phyloP scores from a whole-genome alignment of 2,113 vertebrate genomes.

The Corvus hawaiiensis region DNA sequence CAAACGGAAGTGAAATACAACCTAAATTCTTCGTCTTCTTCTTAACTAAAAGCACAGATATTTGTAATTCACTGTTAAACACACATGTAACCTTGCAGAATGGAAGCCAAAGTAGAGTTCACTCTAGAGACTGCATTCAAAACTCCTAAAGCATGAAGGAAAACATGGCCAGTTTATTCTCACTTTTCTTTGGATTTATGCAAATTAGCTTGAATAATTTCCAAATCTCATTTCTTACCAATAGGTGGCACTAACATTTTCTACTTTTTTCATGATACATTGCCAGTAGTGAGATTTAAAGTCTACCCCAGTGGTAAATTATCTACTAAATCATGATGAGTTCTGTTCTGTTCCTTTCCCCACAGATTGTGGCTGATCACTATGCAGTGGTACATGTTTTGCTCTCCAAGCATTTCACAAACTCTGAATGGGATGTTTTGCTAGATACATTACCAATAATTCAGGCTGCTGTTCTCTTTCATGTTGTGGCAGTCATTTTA shows the following conservation, averaged over 20 bases:
- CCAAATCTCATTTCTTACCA: slow-evolving; percentile 22
- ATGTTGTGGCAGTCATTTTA: not conserved
- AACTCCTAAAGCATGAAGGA: not conserved
- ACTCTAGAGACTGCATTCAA: not conserved
- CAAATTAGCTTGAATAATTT: slow-evolving; percentile 28
- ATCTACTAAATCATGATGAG: not conserved
- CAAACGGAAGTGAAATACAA: not conserved
- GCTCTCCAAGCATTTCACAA: not conserved
- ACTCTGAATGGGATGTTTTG: not conserved
- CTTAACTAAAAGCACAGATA: not conserved
- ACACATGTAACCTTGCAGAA: not conserved
- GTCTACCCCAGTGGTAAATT: not conserved
- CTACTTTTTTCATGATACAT: not conserved
- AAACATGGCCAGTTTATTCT: not conserved
- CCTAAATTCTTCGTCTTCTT: not conserved
- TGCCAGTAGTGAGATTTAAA: not conserved
- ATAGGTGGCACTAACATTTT: slow-evolving; percentile 62
- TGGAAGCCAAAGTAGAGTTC: not conserved
- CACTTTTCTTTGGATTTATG: not conserved
- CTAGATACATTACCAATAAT: not conserved
- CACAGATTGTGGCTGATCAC: not conserved
- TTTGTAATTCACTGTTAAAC: not conserved
- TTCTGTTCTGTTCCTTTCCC: not conserved
- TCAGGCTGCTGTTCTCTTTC: not conserved
- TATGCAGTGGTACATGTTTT: not conserved